phyloP scores from a whole-genome alignment of 2,797 vertebrate species.

The Heliangelus exortis region DNA sequence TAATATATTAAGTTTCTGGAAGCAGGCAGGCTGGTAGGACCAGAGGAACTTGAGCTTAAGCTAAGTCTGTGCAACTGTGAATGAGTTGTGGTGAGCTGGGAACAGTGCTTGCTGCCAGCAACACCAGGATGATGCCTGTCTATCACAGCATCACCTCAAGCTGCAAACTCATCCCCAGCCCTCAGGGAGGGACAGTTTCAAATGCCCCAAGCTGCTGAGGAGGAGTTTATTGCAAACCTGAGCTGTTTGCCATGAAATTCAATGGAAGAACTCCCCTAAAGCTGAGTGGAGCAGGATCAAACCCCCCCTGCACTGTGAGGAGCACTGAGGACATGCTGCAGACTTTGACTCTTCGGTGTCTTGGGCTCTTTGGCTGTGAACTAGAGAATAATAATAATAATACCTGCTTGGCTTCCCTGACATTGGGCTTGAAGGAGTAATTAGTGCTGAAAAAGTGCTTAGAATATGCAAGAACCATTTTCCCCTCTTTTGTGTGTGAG shows the following conservation, averaged over 20 bases:
- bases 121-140: not conserved
- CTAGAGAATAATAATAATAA: not conserved
- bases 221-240: accelerated
- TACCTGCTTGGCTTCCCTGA: not conserved
- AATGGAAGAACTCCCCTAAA: not conserved
- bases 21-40: slow-evolving; percentile 43
- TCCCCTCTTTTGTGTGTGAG: accelerated
- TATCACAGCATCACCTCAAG: not conserved
- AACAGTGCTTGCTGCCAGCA: accelerated
- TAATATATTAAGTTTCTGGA: slow-evolving; percentile 50
- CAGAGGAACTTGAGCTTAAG: slow-evolving; percentile 2
- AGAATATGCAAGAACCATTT: not conserved
- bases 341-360: not conserved
- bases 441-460: not conserved
- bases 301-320: not conserved
- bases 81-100: not conserved
- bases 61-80: slow-evolving; percentile 25
- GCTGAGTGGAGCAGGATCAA: not conserved
- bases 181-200: accelerated
- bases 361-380: not conserved
- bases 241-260: not conserved
- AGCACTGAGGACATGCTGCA: accelerated
- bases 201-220: not conserved
- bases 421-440: not conserved
- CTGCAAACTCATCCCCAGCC: not conserved